Base-by-base conservation (phyloP, 35 echinoderm and acorn worm genomes). In the Ophiothrix spiculata region DNA sequence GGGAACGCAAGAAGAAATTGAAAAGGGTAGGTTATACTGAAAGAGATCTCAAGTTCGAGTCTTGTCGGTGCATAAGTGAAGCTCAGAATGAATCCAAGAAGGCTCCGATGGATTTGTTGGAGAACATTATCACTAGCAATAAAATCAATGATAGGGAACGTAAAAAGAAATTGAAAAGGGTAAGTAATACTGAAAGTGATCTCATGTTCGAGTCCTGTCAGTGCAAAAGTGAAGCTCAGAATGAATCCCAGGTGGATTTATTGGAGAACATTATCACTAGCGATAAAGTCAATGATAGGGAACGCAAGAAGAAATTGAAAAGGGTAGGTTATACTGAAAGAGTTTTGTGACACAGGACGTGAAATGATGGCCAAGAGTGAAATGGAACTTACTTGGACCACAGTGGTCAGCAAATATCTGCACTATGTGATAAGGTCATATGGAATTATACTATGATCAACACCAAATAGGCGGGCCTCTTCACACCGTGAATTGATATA, bases 261-360 rank as follows among this genome's bases (percentile, higher is more conserved):
- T 69, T 97, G 38, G 94, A 97, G 79, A 83, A 85, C 21, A 97
- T 97, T 46, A 97, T 97, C 75, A 56, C 39, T 32, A 87, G 90
- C 64, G 82, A 83, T 36, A 56, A 73, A 6, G 93, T 93, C 90
- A 16, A 80, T 60, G 31, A 79, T 1, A 97, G 93, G 39, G 91
- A 90, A 0, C 93, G 93, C 91, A 97, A 88, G 49, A 97, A 97
- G 56, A 97, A 92, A 85, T 77, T 97, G 35, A 97, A 97, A 90
- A 64, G 81, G 90, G 94, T 97, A 40, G 76, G 80, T 76, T n/a
- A n/a, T n/a, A n/a, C n/a, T n/a, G n/a, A n/a, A n/a, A n/a, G n/a
- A n/a, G n/a, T n/a, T n/a, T n/a, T n/a, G n/a, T n/a, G n/a, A n/a
- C n/a, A n/a, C n/a, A n/a, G n/a, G n/a, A n/a, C n/a, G n/a, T n/a